phyloP scores from a whole-genome alignment of 2,113 vertebrate genomes.

The Myocastor coypus region DNA sequence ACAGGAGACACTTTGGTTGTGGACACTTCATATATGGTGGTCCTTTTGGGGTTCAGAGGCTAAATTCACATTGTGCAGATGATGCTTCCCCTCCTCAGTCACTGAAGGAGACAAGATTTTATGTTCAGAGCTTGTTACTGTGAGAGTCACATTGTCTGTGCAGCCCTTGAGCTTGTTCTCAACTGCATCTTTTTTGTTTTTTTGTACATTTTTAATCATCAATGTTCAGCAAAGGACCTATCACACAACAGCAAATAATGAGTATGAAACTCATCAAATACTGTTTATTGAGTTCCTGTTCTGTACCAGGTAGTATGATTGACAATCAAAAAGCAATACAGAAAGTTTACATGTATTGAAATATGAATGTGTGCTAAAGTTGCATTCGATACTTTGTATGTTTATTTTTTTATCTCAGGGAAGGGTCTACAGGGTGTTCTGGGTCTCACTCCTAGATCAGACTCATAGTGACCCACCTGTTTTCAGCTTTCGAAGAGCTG shows the following conservation, averaged over 20 bases:
- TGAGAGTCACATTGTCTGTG: slow-evolving; percentile 93
- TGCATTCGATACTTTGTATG: not conserved
- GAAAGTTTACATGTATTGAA: not conserved
- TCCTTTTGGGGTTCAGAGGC: slow-evolving; percentile 95
- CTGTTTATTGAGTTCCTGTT: not conserved
- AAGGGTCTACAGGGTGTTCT: too few relatives aligned
- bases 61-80: slow-evolving; percentile 99
- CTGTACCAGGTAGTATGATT: not conserved
- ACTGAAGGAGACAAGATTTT: slow-evolving; percentile 97
- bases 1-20: slow-evolving; percentile 94
- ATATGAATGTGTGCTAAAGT: not conserved
- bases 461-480: too few relatives aligned
- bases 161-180: slow-evolving; percentile 98
- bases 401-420: not conserved
- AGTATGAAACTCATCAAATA: not conserved
- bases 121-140: slow-evolving; percentile 92
- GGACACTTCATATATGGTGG: slow-evolving; percentile 93
- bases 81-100: slow-evolving; percentile 92
- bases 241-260: not conserved
- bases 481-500: too few relatives aligned
- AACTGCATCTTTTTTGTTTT: too few relatives aligned
- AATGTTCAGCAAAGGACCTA: not conserved
- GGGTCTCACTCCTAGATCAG: too few relatives aligned
- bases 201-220: not conserved
- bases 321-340: not conserved